Percentiles rank a stretch among this genome's conserved stretches.
These are phyloP conservation scores for Trachelus troglodyta DNA, from an alignment of 2,888 invertebrate species.

Conservation along the genomic window DNA sequence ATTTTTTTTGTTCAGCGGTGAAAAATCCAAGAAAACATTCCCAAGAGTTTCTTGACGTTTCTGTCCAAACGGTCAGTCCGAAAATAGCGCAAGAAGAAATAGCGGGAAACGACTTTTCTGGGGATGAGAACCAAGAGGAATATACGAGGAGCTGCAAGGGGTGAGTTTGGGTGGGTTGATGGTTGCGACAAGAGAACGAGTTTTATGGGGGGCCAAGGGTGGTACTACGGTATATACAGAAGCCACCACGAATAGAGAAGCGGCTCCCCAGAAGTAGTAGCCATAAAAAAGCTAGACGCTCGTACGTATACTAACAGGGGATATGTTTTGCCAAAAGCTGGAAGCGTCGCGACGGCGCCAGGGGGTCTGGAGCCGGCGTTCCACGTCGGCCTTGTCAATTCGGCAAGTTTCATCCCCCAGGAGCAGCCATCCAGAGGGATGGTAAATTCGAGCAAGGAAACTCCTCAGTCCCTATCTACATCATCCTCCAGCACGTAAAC, in stretches of 20 bases:
- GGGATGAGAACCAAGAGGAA: conserved; percentile 23
- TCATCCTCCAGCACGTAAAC: background rate
- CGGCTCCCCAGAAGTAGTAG: conserved; percentile 29
- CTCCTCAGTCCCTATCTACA: background rate
- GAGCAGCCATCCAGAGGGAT: conserved; percentile 13
- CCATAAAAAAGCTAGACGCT: conserved; percentile 48
- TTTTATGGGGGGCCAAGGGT: conserved; percentile 21
- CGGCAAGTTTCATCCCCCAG: conserved; percentile 37
- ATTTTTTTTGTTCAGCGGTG: background rate
- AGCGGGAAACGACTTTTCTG: conserved; percentile 6
- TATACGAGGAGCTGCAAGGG: conserved; percentile 28
- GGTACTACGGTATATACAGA: conserved; percentile 12
- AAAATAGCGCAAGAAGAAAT: conserved; percentile 2
- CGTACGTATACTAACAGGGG: conserved; percentile 32
- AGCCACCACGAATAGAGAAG: background rate
- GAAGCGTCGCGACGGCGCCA: conserved; percentile 62
- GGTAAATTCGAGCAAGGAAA: background rate
- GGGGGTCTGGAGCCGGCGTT: conserved; percentile 60
- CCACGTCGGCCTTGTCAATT: conserved; percentile 48
- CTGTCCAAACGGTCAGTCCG: background rate
- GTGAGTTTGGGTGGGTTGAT: conserved; percentile 46
- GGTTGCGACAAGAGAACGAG: conserved; percentile 18
- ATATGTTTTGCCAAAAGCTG: conserved; percentile 62
- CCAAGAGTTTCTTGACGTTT: background rate
- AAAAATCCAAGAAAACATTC: background rate